phyloP scores from a whole-genome alignment of 2,113 vertebrate genomes.

The Phalacrocorax aristotelis region DNA sequence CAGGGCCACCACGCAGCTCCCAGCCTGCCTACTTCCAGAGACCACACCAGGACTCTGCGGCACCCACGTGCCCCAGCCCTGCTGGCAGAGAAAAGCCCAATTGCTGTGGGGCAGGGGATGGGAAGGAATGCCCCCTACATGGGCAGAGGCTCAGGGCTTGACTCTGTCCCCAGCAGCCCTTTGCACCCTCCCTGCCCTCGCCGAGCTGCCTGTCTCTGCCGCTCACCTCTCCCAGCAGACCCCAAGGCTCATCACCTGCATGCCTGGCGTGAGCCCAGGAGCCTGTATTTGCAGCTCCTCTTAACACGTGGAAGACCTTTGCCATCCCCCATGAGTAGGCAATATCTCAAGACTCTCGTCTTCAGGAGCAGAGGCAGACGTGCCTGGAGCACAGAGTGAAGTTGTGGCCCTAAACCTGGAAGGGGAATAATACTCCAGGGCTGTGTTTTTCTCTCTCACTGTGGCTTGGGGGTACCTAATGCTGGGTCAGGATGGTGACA shows the following conservation, averaged over 20 bases:
- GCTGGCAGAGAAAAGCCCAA: not conserved
- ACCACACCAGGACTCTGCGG: not conserved
- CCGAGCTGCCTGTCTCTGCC: not conserved
- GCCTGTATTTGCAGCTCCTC: not conserved
- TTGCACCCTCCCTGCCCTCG: not conserved
- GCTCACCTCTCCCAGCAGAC: not conserved
- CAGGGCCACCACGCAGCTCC: not conserved
- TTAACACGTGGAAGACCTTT: not conserved
- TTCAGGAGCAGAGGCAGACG: not conserved
- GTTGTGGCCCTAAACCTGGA: not conserved
- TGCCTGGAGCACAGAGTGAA: not conserved
- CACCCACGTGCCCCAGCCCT: not conserved
- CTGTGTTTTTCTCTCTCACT: not conserved
- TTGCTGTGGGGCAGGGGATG: not conserved
- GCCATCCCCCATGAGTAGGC: too few species aligned
- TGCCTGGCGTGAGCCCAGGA: not conserved
- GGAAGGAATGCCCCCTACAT: not conserved
- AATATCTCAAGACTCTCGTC: not conserved
- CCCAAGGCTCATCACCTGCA: not conserved
- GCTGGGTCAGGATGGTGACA: not conserved
- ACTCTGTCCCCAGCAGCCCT: not conserved
- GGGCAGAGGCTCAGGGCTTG: not conserved
- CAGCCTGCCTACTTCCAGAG: not conserved
- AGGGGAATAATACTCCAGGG: not conserved
- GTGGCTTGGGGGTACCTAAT: not conserved